Conservation (phyloP, 1,140 invertebrate genomes). For the Drosophila nasuta region DNA sequence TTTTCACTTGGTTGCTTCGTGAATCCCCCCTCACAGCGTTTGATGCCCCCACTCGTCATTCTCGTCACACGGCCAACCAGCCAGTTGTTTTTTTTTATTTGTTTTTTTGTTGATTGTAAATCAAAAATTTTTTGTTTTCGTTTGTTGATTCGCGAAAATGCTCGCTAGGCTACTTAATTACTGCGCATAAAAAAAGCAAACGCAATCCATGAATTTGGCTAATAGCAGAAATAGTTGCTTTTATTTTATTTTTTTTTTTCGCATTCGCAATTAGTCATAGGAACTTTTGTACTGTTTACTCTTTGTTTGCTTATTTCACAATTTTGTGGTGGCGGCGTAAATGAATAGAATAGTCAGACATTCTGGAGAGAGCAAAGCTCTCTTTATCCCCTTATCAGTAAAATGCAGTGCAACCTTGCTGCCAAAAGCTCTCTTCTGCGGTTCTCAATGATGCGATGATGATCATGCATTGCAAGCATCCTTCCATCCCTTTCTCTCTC, state of each 20-base stretch:
- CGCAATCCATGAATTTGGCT: slow-evolving; percentile 5
- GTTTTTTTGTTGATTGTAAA: slow-evolving; percentile 58
- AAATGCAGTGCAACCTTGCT: slow-evolving; percentile 2
- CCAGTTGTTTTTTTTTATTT: slow-evolving; percentile 69
- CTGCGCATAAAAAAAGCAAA: slow-evolving; percentile 41
- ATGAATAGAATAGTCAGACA: neutral
- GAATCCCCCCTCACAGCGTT: slow-evolving; percentile 4
- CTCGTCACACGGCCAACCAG: slow-evolving; percentile 28
- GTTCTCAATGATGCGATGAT: neutral
- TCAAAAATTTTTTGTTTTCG: slow-evolving; percentile 35
- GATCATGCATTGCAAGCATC: slow-evolving; percentile 1
- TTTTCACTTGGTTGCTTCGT: slow-evolving; percentile 41
- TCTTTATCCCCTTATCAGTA: slow-evolving; percentile 21
- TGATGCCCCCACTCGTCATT: neutral
- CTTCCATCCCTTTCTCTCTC: slow-evolving; percentile 6
- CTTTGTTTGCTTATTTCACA: slow-evolving; percentile 48
- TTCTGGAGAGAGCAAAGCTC: slow-evolving; percentile 1
- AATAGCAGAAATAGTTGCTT: slow-evolving; percentile 24
- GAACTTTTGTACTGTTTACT: slow-evolving; percentile 39
- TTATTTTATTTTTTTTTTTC: slow-evolving; percentile 12
- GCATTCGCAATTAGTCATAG: slow-evolving; percentile 63
- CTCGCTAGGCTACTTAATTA: slow-evolving; percentile 19
- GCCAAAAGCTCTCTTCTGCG: neutral
- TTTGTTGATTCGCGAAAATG: slow-evolving; percentile 42
- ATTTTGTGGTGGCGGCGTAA: slow-evolving; percentile 26